These are phyloP conservation scores for Rhagoletis pomonella DNA, from an alignment of 1,140 invertebrate genomes.

Conservation along the genomic window DNA sequence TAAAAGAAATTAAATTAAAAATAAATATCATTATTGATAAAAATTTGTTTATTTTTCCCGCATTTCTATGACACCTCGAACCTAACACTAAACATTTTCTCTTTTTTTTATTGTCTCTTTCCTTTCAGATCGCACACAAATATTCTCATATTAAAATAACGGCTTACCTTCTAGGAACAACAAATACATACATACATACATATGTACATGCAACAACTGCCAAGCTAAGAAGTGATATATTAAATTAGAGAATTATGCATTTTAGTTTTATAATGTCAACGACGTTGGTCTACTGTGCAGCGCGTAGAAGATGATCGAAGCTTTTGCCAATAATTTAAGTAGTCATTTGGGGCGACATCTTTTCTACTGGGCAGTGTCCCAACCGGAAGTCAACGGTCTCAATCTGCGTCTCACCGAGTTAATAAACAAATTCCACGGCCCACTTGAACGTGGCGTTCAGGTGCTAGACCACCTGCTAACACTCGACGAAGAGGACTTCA, in stretches of 20 bases:
- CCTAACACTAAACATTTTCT: neutral
- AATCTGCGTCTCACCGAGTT: slow-evolving; percentile 75
- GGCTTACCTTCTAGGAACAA: slow-evolving; percentile 14
- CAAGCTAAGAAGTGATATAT: slow-evolving; percentile 22
- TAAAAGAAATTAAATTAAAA: neutral
- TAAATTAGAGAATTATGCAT: slow-evolving; percentile 33
- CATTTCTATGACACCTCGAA: too few relatives aligned
- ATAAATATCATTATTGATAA: neutral
- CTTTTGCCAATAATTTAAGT: slow-evolving; percentile 70
- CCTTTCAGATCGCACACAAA: slow-evolving; percentile 12
- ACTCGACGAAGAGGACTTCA: slow-evolving; percentile 74
- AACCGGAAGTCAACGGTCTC: slow-evolving; percentile 71
- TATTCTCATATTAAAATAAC: slow-evolving; percentile 10
- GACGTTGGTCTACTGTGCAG: slow-evolving; percentile 33
- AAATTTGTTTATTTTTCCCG: neutral
- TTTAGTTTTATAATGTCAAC: slow-evolving; percentile 50
- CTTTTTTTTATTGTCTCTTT: neutral
- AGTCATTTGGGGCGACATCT: slow-evolving; percentile 74
- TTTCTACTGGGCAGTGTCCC: slow-evolving; percentile 74
- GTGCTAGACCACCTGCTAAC: slow-evolving; percentile 76
- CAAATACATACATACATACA: neutral
- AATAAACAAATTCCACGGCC: slow-evolving; percentile 74
- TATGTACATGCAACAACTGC: slow-evolving; percentile 2
- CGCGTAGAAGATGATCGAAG: slow-evolving; percentile 70
- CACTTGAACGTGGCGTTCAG: slow-evolving; percentile 74